Evolutionary conservation across 2,888 invertebrate species (phyloP), one percentile per base, ranked within the genome.

Genomic region (Sesia bembeciformis): DNA sequence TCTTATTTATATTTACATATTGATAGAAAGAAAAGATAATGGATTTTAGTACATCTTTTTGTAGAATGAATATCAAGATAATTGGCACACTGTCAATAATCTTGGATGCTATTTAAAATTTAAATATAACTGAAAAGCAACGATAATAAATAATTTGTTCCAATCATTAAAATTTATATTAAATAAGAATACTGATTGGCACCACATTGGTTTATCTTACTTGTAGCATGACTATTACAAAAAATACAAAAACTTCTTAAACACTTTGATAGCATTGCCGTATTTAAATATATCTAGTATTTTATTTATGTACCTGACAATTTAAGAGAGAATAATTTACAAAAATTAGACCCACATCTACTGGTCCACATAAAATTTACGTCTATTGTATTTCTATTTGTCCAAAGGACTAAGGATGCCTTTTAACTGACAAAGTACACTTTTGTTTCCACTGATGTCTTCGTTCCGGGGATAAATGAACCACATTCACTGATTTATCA

Each of bases 401-500:
- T 63, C 49, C 55, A 65, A 66, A 66, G 55, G 65, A 64, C 68
- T 74, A 79, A 60, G 65, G 58, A 67, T 70, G 70, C 64, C 68
- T 69, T 64, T 76, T 56, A 65, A 64, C 50, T 50, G 54, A 52
- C 54, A 56, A n/a, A 54, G 43, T 53, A 49, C 57, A 39, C 40
- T 54, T 56, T 53, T 53, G 53, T 55, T 72, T 68, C 68, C 70
- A 78, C 60, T 70, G 59, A 58, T 67, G 74, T 72, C 63, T 72
- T 56, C 70, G 67, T 66, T 76, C 74, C 41, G 82, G 75, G 58
- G 80, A 78, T 60, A 71, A 65, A 68, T 84, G 82, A 71, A 87
- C 81, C 60, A 86, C 75, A 68, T 85, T 81, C 63, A 87, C 84
- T 57, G 81, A 72, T 62, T 72, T 80, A 67, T 85, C 81, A 72